Evolutionary conservation across 2,888 invertebrate species (phyloP), one percentile per base, ranked within the genome.

Genomic region (Protophormia terraenovae): DNA sequence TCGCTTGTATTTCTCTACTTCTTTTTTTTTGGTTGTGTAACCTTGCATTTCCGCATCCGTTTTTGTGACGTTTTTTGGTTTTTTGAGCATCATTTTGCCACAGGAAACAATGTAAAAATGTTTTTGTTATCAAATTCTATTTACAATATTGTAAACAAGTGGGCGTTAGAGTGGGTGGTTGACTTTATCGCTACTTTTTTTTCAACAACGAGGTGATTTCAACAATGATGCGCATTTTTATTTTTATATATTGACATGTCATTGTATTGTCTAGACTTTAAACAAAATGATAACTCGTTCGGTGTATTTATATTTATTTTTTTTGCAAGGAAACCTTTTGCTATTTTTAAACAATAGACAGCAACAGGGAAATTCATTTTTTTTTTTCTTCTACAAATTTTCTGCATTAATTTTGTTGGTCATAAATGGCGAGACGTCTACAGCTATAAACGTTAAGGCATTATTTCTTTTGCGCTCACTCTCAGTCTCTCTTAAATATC

Each of bases 201-300:
- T 55, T 47, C 14, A n/a, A 7, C 35, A 29, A 0, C 16, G 7
- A 50, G 41, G 41, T 50, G 41, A 50, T 71, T 64, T 76, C 3
- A 50, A 16, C 69, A 75, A 73, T 79, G 82, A 82, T 82, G 73
- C 64, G 50, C 71, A 64, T 69, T 82, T 71, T 75, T 78, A 69
- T 84, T 32, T 76, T 47, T 66, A 35, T 81, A 62, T 82, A 85
- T 85, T 66, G 82, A 64, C 85, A 78, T 82, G 78, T 82, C 84
- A 81, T 84, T 84, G 72, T 60, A 66, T 85, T 85, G 85, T 85
- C 85, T 85, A 85, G 85, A 85, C 85, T 75, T 85, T 69, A 53
- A 80, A 71, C 71, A 50, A 85, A 82, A 75, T 82, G 78, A 78
- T 85, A 85, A 73, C 62, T 64, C 45, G 16, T 58, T 81, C 16